Conservation (phyloP, 92 coral and sea anemone genomes). For the Porites divaricata region DNA sequence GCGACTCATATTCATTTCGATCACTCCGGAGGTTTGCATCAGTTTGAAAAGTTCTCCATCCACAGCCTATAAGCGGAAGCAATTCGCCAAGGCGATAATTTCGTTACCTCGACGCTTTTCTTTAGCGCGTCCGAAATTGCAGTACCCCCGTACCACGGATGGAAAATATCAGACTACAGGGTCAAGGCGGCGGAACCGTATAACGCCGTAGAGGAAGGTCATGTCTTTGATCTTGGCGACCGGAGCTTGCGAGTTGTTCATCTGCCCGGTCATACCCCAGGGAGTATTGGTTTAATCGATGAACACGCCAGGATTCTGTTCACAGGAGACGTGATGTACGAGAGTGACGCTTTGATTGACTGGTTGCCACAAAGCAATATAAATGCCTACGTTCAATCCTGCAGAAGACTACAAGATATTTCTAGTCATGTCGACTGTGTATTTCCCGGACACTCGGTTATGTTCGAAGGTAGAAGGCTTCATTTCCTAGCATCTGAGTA, state of each 20-base stretch:
- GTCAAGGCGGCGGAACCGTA: constrained; percentile 74
- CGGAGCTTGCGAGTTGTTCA: constrained; percentile 71
- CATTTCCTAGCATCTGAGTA: constrained; percentile 59
- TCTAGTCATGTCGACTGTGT: constrained; percentile 72
- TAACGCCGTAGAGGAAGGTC: constrained; percentile 66
- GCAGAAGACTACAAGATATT: constrained; percentile 67
- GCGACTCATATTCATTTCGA: constrained; percentile 90
- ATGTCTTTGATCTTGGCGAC: constrained; percentile 81
- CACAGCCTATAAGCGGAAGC: constrained; percentile 78
- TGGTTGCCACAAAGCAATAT: constrained; percentile 81
- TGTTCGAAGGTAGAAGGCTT: constrained; percentile 69
- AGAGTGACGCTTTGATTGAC: constrained; percentile 63
- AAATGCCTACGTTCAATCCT: constrained; percentile 63
- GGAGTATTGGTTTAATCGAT: constrained; percentile 82
- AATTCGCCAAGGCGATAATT: constrained; percentile 69
- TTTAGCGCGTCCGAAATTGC: constrained; percentile 57
- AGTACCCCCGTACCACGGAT: constrained; percentile 60
- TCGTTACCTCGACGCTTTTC: constrained; percentile 62
- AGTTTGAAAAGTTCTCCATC: constrained; percentile 84
- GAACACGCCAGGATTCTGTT: constrained; percentile 68
- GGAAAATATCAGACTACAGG: constrained; percentile 62
- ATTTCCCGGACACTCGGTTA: constrained; percentile 76
- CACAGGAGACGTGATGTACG: constrained; percentile 79
- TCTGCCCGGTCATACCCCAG: constrained; percentile 84
- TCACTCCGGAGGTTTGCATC: constrained; percentile 88